phyloP scores from a whole-genome alignment of 2,113 vertebrate species.

The Etheostoma cragini region DNA sequence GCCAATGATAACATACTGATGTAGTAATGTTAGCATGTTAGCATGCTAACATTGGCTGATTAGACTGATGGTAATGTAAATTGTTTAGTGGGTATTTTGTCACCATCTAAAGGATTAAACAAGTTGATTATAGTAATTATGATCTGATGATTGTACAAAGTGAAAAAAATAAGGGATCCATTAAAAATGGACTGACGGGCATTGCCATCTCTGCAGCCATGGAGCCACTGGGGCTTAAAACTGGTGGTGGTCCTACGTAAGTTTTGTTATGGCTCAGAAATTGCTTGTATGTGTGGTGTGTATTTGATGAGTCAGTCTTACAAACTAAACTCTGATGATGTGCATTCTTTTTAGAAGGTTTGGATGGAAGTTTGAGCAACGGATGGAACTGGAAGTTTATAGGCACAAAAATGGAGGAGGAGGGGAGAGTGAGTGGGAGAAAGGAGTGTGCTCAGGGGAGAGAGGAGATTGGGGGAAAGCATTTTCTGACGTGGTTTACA shows the following conservation, averaged over 20 bases:
- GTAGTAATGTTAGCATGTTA: no score
- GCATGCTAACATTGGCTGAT: no score
- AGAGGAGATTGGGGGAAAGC: conserved; percentile 11
- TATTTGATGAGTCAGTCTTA: not conserved
- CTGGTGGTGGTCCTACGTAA: not conserved
- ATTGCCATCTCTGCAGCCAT: not conserved
- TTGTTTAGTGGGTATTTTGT: no score
- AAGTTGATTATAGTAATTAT: no score
- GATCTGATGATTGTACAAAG: no score
- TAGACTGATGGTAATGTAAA: no score
- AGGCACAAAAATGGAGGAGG: conserved; percentile 2
- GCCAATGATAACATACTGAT: no score
- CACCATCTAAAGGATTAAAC: no score
- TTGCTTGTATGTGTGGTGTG: not conserved
- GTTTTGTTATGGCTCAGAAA: not conserved
- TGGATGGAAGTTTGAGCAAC: not conserved
- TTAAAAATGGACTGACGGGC: not conserved
- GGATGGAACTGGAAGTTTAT: conserved; percentile 25
- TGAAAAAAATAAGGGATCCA: no score
- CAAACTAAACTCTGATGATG: conserved; percentile 7
- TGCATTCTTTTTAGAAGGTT: conserved; percentile 9
- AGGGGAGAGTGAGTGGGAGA: not conserved
- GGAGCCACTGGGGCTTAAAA: not conserved
- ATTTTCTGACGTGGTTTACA: conserved; percentile 48
- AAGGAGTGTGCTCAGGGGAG: conserved; percentile 20